Conservation (phyloP, 2,888 invertebrate species). For the Gastrophysa polygoni region DNA sequence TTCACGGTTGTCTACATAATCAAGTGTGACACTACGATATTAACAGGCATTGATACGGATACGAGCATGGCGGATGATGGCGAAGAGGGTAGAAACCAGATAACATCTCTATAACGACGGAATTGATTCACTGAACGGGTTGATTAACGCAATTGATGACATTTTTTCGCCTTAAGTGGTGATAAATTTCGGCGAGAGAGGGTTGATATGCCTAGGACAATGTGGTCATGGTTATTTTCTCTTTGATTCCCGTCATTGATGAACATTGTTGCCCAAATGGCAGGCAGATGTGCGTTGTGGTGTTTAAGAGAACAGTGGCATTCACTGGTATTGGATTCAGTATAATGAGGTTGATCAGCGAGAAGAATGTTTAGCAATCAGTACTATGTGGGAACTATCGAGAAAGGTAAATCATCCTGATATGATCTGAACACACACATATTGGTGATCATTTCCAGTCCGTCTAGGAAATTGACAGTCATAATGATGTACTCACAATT, state of each 20-base stretch:
- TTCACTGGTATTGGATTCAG: background rate
- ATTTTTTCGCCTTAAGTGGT: slow-evolving; percentile 49
- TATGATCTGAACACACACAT: too few species aligned
- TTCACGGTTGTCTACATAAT: slow-evolving; percentile 52
- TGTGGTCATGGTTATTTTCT: slow-evolving; percentile 29
- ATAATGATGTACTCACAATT: too few species aligned
- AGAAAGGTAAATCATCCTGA: too few species aligned
- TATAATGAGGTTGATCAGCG: too few species aligned
- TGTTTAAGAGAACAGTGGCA: slow-evolving; percentile 20
- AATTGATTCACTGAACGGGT: slow-evolving; percentile 49
- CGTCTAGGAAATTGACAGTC: too few species aligned
- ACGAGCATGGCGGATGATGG: slow-evolving; percentile 39
- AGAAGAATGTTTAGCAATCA: too few species aligned
- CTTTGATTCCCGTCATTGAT: slow-evolving; percentile 42
- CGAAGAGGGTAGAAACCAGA: slow-evolving; percentile 42
- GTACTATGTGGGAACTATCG: too few species aligned
- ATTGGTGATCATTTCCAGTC: too few species aligned
- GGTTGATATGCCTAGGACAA: slow-evolving; percentile 31
- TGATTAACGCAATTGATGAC: slow-evolving; percentile 52
- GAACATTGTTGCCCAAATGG: slow-evolving; percentile 40
- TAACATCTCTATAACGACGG: slow-evolving; percentile 51
- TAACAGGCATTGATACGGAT: slow-evolving; percentile 52
- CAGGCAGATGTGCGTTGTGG: slow-evolving; percentile 36
- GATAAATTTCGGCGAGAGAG: slow-evolving; percentile 48
- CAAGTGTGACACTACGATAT: slow-evolving; percentile 56